A percentile compares a stretch with the other conserved stretches of the same genome.
Evolutionary conservation across 2,113 vertebrate species (phyloP).

Genomic region (Nibea albiflora): DNA sequence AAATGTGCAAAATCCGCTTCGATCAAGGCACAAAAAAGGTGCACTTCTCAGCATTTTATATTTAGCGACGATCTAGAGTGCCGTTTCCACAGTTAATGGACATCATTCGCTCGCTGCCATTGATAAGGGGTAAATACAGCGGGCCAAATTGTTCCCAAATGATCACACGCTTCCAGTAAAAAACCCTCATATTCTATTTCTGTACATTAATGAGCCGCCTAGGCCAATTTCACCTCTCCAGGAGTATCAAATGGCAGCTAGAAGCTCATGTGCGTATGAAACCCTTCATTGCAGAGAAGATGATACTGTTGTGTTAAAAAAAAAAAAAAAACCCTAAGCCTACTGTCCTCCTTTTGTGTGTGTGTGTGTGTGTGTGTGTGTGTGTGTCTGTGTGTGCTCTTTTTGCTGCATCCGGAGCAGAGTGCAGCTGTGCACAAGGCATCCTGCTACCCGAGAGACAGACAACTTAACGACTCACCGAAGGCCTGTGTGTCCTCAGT

Average conservation of each 20-base stretch:
- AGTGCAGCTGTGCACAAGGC: constrained; percentile 82
- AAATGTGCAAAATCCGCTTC: constrained; percentile 10
- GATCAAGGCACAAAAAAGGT: background rate
- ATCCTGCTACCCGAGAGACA: constrained; percentile 77
- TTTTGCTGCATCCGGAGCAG: constrained; percentile 84
- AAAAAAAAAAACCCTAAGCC: constrained; percentile 19
- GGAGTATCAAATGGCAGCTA: constrained; percentile 70
- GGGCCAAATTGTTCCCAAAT: constrained; percentile 47
- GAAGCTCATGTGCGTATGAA: constrained; percentile 67
- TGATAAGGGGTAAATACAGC: constrained; percentile 46
- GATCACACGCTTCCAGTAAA: constrained; percentile 74
- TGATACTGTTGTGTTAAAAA: constrained; percentile 44
- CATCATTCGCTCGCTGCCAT: constrained; percentile 13
- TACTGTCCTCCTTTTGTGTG: constrained; percentile 16
- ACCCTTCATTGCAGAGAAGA: constrained; percentile 55
- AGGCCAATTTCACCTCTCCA: constrained; percentile 58
- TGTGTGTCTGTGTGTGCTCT: constrained; percentile 26
- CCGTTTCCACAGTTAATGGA: constrained; percentile 18
- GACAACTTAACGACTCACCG: constrained; percentile 51
- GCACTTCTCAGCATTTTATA: constrained; percentile 14
- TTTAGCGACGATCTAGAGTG: constrained; percentile 13
- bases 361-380: no score
- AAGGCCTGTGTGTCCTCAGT: constrained; percentile 43
- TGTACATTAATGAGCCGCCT: constrained; percentile 68
- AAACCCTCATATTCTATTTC: constrained; percentile 67